A percentile compares a stretch with the other conserved stretches of the same genome.
phyloP scores from a whole-genome alignment of 2,888 invertebrate species.

The Drosophila nigritarsus region DNA sequence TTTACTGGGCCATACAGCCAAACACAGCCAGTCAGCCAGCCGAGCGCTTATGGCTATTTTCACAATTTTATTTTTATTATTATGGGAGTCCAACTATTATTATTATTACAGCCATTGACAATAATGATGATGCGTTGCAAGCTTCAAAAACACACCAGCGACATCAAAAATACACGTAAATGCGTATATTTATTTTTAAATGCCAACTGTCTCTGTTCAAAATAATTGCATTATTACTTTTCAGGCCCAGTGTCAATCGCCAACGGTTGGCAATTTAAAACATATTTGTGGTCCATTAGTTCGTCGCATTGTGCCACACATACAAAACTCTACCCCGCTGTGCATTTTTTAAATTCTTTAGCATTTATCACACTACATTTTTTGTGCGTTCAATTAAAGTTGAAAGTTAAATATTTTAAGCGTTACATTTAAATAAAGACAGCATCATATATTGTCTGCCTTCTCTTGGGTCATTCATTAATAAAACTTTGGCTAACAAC shows the following conservation, averaged over 20 bases:
- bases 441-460: constrained; percentile 11
- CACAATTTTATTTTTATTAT: constrained; percentile 70
- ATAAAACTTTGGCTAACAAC: constrained; percentile 55
- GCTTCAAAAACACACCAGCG: constrained; percentile 21
- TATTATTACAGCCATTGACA: constrained; percentile 49
- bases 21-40: constrained; percentile 9
- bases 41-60: constrained; percentile 60
- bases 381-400: constrained; percentile 22
- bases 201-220: constrained; percentile 45
- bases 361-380: constrained; percentile 8
- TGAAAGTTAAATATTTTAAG: constrained; percentile 20
- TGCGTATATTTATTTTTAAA: constrained; percentile 33
- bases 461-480: constrained; percentile 50
- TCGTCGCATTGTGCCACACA: constrained; percentile 32
- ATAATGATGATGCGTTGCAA: constrained; percentile 30
- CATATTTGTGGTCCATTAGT: constrained; percentile 65
- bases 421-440: constrained; percentile 10
- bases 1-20: constrained; percentile 39
- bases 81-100: constrained; percentile 59
- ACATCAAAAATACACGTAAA: constrained; percentile 2
- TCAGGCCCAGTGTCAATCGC: constrained; percentile 35
- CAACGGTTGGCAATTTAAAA: constrained; percentile 39
- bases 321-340: constrained; percentile 26
- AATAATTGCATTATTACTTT: constrained; percentile 66
- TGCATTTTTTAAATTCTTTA: constrained; percentile 33